These are phyloP conservation scores for Pituophis catenifer DNA, from an alignment of 2,113 vertebrate species.

Conservation along the genomic window DNA sequence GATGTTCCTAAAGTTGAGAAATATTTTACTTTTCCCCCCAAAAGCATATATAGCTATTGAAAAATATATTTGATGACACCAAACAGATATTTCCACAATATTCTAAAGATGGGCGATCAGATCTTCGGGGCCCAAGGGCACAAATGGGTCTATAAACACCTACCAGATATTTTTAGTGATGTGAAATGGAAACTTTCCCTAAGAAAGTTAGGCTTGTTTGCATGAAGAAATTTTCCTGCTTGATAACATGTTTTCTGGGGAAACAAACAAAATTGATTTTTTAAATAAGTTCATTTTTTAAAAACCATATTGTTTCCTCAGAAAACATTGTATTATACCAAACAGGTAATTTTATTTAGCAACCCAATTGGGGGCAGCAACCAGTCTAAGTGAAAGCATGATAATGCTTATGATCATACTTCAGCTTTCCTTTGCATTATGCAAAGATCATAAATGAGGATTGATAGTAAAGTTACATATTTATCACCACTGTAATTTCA, in stretches of 20 bases:
- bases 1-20: not conserved
- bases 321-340: not conserved
- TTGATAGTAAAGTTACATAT: not conserved
- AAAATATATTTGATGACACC: not conserved
- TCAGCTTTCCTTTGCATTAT: not conserved
- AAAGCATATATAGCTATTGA: not conserved
- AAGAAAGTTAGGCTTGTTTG: not conserved
- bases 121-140: not conserved
- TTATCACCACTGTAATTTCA: not conserved
- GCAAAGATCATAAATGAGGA: not conserved
- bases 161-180: not conserved
- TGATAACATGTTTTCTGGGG: not conserved
- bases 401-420: not conserved
- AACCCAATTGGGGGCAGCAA: not conserved
- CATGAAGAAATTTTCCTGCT: not conserved
- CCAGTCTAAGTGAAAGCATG: not conserved
- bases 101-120: not conserved
- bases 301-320: not conserved
- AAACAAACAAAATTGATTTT: not conserved
- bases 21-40: not conserved
- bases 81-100: not conserved
- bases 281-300: not conserved
- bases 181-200: not conserved
- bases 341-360: not conserved
- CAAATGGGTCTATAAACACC: not conserved